phyloP scores from a whole-genome alignment of 2,797 vertebrate species.

The Xenopus petersii region DNA sequence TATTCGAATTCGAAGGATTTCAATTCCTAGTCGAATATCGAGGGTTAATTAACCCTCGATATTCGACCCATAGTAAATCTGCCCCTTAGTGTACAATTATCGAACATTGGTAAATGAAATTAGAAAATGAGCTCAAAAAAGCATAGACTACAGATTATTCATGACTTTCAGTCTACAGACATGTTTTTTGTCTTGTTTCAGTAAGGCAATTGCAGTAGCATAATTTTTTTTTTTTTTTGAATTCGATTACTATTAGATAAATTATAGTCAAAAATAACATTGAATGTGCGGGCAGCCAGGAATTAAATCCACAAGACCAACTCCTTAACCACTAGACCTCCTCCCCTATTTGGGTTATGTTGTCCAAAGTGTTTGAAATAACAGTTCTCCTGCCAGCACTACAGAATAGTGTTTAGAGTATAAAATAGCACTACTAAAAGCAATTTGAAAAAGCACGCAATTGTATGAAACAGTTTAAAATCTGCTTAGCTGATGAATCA shows the following conservation, averaged over 20 bases:
- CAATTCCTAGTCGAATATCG: too few species aligned
- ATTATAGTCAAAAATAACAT: slow-evolving; percentile 12
- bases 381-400: slow-evolving; percentile 30
- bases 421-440: slow-evolving; percentile 20
- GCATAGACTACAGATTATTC: too few species aligned
- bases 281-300: slow-evolving; percentile 6
- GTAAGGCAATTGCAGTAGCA: slow-evolving; percentile 3
- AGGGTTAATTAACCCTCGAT: too few species aligned
- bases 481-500: neutral
- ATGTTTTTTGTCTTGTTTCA: neutral
- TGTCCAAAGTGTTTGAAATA: slow-evolving; percentile 37
- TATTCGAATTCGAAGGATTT: too few species aligned
- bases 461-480: slow-evolving; percentile 4
- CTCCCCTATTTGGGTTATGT: slow-evolving; percentile 29
- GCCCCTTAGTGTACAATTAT: too few species aligned
- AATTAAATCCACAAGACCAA: slow-evolving; percentile 36
- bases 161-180: too few species aligned
- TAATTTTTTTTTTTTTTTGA: slow-evolving; percentile 4
- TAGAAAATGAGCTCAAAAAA: too few species aligned
- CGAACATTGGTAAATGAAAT: too few species aligned
- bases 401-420: slow-evolving; percentile 19
- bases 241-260: slow-evolving; percentile 14
- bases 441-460: slow-evolving; percentile 5
- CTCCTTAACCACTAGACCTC: slow-evolving; percentile 45
- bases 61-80: too few species aligned